Percentiles rank a stretch among this genome's conserved stretches.
These are phyloP conservation scores for Corythornis madagascariensis DNA, from an alignment of 2,113 vertebrate species.

Conservation along the genomic window DNA sequence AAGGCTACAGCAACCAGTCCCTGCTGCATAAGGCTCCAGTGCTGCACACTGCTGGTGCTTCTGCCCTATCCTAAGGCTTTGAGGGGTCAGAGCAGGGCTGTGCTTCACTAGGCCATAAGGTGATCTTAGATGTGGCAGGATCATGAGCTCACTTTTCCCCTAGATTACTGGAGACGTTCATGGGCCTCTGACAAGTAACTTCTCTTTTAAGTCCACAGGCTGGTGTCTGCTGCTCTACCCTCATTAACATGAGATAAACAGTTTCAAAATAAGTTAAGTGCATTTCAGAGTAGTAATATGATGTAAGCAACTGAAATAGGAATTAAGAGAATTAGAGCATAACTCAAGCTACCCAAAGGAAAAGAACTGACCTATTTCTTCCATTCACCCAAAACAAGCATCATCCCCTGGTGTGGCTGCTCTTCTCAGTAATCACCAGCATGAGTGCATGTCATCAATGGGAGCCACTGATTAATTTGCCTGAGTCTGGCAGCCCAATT, in stretches of 20 bases:
- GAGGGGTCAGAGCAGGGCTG: background rate
- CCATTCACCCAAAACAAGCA: background rate
- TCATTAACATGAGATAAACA: background rate
- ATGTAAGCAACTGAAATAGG: background rate
- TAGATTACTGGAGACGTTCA: background rate
- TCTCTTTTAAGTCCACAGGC: background rate
- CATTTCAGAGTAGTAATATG: background rate
- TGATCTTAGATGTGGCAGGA: accelerated
- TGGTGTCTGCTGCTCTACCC: background rate
- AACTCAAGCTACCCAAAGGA: background rate
- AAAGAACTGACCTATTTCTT: conserved; percentile 10
- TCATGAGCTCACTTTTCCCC: background rate
- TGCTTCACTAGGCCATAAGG: background rate
- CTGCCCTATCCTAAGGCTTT: background rate
- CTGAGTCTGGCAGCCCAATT: background rate
- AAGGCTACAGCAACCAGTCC: background rate
- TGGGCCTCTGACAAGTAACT: background rate
- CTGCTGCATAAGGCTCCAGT: background rate
- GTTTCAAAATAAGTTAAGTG: background rate
- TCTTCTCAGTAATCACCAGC: background rate
- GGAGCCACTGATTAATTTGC: background rate
- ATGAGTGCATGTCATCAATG: background rate
- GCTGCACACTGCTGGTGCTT: background rate
- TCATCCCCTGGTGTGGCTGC: background rate
- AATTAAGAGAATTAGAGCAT: background rate